phyloP scores from a whole-genome alignment of 2,888 invertebrate species.

The Abrostola tripartita region DNA sequence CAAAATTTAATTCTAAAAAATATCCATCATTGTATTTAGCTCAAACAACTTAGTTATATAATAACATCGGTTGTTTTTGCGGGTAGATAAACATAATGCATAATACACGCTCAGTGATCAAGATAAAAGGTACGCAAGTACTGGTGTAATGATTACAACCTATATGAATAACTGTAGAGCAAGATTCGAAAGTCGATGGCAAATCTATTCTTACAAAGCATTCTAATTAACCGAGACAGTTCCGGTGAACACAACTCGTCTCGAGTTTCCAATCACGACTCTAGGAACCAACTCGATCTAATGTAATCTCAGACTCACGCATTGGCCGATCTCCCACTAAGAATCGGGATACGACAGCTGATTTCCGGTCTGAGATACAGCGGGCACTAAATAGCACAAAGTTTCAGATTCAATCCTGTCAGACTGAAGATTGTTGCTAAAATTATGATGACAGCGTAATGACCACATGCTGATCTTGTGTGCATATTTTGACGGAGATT shows the following conservation, averaged over 20 bases:
- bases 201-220: conserved; percentile 71
- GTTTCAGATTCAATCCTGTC: conserved; percentile 55
- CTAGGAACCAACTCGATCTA: conserved; percentile 75
- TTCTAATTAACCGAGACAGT: conserved; percentile 73
- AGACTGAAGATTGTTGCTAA: conserved; percentile 41
- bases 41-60: background rate
- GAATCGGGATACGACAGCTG: conserved; percentile 83
- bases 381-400: conserved; percentile 63
- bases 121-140: conserved; percentile 40
- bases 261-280: conserved; percentile 76
- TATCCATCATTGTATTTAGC: no score
- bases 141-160: conserved; percentile 38
- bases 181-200: conserved; percentile 62
- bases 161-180: conserved; percentile 52
- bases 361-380: conserved; percentile 77
- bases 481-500: conserved; percentile 21
- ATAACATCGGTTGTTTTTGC: background rate
- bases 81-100: background rate
- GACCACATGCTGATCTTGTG: conserved; percentile 39
- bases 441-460: conserved; percentile 43
- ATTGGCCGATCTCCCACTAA: conserved; percentile 82
- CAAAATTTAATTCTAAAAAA: no score
- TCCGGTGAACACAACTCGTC: conserved; percentile 69
- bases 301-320: conserved; percentile 77
- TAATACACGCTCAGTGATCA: conserved; percentile 23